A percentile compares a stretch with the other conserved stretches of the same genome.
Conservation (phyloP, 2,797 vertebrate species). For the Lithobates pipiens region DNA sequence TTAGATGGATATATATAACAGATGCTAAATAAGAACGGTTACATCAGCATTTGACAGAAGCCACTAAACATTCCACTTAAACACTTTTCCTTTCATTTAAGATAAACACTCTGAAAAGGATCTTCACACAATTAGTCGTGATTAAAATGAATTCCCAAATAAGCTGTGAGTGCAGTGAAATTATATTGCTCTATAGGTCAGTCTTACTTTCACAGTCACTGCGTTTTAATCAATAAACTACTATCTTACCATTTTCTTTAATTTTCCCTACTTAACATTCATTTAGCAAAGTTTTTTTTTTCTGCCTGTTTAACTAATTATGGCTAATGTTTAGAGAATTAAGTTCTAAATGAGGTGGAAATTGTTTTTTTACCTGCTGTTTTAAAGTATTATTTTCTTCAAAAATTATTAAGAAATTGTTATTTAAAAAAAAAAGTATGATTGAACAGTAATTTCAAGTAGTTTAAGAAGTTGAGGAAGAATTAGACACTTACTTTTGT, state of each 20-base stretch:
- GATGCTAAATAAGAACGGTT: not conserved
- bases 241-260: constrained; percentile 43
- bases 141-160: constrained; percentile 46
- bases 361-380: constrained; percentile 15
- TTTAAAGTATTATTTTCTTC: not conserved
- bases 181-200: constrained; percentile 54
- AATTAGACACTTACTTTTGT: too few species aligned
- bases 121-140: constrained; percentile 59
- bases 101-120: constrained; percentile 33
- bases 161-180: constrained; percentile 40
- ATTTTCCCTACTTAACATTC: constrained; percentile 59
- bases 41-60: too few species aligned
- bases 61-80: not conserved
- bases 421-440: too few species aligned
- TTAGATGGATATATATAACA: not conserved
- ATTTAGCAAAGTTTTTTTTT: constrained; percentile 38
- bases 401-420: not conserved
- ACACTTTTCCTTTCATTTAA: constrained; percentile 19
- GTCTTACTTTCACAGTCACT: constrained; percentile 57
- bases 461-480: too few species aligned
- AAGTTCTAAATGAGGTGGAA: constrained; percentile 52
- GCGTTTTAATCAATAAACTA: constrained; percentile 62
- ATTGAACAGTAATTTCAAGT: too few species aligned
- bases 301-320: constrained; percentile 64
- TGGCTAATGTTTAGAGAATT: constrained; percentile 68